These are phyloP conservation scores for Arothron firmamentum DNA, from an alignment of 2,113 vertebrate species.

Conservation along the genomic window DNA sequence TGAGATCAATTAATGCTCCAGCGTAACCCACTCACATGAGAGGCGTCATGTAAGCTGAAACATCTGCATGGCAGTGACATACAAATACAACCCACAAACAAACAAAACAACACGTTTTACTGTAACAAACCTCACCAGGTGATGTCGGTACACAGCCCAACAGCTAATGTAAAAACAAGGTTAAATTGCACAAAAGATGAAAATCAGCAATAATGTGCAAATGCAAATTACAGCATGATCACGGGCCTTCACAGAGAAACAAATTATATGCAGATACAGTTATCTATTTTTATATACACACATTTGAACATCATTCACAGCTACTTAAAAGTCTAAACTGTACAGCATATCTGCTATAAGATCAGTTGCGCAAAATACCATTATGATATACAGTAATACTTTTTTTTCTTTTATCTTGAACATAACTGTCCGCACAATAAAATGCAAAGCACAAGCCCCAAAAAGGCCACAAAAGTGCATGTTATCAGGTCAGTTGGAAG, in stretches of 20 bases:
- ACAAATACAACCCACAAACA: conserved; percentile 7
- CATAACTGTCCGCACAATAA: conserved; percentile 63
- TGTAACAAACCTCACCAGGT: conserved; percentile 5
- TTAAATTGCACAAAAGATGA: conserved; percentile 60
- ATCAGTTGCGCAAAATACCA: conserved; percentile 73
- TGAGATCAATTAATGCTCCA: conserved; percentile 16
- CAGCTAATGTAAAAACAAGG: conserved; percentile 38
- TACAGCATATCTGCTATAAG: conserved; percentile 74
- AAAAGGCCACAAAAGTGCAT: conserved; percentile 86
- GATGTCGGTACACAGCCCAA: conserved; percentile 31
- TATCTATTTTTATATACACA: conserved; percentile 62
- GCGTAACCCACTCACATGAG: conserved; percentile 12
- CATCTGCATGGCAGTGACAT: conserved; percentile 16
- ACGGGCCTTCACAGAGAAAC: conserved; percentile 23
- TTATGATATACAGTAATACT: conserved; percentile 73
- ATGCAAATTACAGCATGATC: conserved; percentile 59
- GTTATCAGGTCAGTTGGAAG: conserved; percentile 75
- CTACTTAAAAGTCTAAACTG: conserved; percentile 70
- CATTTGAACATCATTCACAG: conserved; percentile 69
- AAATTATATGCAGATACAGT: conserved; percentile 64
- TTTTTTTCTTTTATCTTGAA: conserved; percentile 64
- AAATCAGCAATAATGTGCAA: conserved; percentile 44
- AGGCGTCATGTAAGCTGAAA: conserved; percentile 11
- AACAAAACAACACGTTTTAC: conserved; percentile 9
- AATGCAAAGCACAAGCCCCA: conserved; percentile 69